phyloP scores from a whole-genome alignment of 1,140 invertebrate species.

The Littorina saxatilis region DNA sequence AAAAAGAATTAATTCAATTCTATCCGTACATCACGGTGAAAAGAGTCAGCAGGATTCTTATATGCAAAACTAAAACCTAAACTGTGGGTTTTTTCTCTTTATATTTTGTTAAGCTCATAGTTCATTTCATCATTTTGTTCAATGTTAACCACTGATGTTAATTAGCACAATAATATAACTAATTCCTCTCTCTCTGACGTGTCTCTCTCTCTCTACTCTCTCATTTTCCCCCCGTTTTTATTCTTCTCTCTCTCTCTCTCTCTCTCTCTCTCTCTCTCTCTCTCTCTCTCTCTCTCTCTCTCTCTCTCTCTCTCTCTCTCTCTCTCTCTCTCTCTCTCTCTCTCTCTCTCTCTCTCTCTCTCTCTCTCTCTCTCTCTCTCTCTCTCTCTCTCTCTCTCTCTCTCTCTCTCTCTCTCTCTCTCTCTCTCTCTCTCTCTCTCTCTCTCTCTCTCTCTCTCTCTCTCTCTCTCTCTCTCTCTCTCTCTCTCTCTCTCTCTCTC shows the following conservation, averaged over 20 bases:
- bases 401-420: not conserved
- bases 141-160: no score
- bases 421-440: not conserved
- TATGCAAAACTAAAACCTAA: no score
- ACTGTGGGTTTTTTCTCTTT: no score
- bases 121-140: no score
- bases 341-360: no score
- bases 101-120: no score
- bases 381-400: not conserved
- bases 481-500: not conserved
- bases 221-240: not conserved
- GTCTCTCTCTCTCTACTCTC: not conserved
- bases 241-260: not conserved
- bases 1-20: no score
- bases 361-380: no score
- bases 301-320: not conserved
- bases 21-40: no score
- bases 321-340: not conserved
- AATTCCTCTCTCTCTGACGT: no score
- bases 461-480: not conserved
- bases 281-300: not conserved
- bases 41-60: no score
- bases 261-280: not conserved
- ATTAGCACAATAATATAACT: no score
- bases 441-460: not conserved